Evolutionary conservation across 2,888 invertebrate species (phyloP), one percentile per base, ranked within the genome.

Genomic region (Thymelicus acteon): DNA sequence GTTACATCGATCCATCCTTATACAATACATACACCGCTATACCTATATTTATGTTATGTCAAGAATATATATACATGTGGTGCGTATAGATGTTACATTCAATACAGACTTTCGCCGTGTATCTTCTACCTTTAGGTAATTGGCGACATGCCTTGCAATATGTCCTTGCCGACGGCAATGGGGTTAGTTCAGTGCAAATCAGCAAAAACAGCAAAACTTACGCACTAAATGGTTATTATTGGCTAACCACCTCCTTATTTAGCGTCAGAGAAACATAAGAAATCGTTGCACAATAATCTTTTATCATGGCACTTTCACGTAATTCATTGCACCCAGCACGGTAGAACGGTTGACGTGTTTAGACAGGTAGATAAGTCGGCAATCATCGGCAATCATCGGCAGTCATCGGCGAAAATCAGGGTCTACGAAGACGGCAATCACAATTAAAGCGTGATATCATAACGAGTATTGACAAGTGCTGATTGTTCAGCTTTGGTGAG

Each of bases 361-460:
- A 63, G 49, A 44, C 10, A 1, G 44, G 40, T 6, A 60, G 66
- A 67, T 49, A 60, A 57, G 12, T 44, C 44, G 44, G 44, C 44
- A 44, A 44, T 44, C 44, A 39, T 39, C 58, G 39, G n/a, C 13
- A 62, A 49, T 63, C 13, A 63, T 66, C 66, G 62, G 52, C 24
- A 44, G 19, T 49, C n/a, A 69, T 69, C 57, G 62, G 47, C 37
- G 44, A 44, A 15, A n/a, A 58, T 69, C 63, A 48, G 63, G 31
- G 8, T 24, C 47, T n/a, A 60, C 37, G 44, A 10, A 44, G 6
- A n/a, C 12, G 68, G 77, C 75, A 77, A 79, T 80, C 78, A 78
- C 66, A 74, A 77, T 44, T 81, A 82, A 80, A 81, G 80, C 77
- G 76, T 75, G 74, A 74, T 73, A 66, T 60, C 31, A 19, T 63